These are phyloP conservation scores for Platycheirus rosarum DNA, from an alignment of 2,888 invertebrate species.

Conservation along the genomic window DNA sequence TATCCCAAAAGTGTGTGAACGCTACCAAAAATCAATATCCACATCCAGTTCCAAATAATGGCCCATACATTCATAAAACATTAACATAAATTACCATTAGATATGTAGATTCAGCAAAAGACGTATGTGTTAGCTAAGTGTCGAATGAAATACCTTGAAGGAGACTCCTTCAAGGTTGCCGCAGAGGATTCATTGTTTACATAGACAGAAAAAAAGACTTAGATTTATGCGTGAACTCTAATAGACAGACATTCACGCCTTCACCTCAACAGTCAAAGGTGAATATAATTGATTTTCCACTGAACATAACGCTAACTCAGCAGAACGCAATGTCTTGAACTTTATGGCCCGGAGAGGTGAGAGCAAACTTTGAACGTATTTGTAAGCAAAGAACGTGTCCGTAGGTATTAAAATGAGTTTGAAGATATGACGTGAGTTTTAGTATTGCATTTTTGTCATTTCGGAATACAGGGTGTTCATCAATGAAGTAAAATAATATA, in stretches of 20 bases:
- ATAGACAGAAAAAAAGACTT: not conserved
- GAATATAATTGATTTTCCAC: no score
- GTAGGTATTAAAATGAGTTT: no score
- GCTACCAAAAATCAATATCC: not conserved
- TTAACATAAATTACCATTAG: conserved; percentile 10
- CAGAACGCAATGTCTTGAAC: no score
- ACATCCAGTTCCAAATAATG: not conserved
- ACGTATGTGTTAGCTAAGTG: not conserved
- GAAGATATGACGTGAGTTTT: no score
- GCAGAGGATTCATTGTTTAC: not conserved
- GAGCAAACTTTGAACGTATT: no score
- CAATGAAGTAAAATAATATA: no score
- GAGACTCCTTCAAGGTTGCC: not conserved
- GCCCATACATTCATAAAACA: not conserved
- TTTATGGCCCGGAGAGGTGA: no score
- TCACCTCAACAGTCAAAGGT: not conserved
- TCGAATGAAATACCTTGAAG: not conserved
- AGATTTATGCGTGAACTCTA: not conserved
- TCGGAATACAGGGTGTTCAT: no score
- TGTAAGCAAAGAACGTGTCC: no score
- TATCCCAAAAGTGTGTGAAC: not conserved
- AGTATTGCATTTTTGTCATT: no score
- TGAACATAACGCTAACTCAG: no score
- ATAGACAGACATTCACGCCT: not conserved
- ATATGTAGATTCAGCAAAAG: not conserved